These are phyloP conservation scores for Andrena chrysosceles DNA, from an alignment of 2,888 invertebrate species.

Conservation along the genomic window DNA sequence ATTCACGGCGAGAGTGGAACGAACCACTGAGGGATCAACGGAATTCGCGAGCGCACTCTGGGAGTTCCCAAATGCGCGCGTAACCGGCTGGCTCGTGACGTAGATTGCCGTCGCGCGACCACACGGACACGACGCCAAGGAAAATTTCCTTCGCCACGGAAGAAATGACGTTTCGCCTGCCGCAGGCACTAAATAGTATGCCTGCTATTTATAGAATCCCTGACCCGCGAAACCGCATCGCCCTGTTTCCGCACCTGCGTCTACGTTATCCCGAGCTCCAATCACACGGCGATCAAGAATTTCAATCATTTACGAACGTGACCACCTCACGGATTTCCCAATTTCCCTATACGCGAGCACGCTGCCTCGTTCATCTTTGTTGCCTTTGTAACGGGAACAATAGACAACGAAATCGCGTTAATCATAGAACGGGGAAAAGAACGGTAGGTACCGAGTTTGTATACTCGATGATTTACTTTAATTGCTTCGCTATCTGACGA, in stretches of 20 bases:
- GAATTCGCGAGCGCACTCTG: slow-evolving; percentile 47
- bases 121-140: slow-evolving; percentile 38
- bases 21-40: slow-evolving; percentile 33
- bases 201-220: slow-evolving; percentile 45
- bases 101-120: slow-evolving; percentile 22
- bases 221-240: slow-evolving; percentile 13
- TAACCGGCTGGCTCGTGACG: slow-evolving; percentile 59
- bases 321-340: neutral
- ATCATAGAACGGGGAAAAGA: neutral
- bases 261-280: neutral
- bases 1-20: slow-evolving; percentile 55
- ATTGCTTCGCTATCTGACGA: neutral
- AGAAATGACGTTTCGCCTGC: slow-evolving; percentile 33
- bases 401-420: neutral
- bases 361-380: neutral
- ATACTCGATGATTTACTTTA: neutral
- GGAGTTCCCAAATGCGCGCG: slow-evolving; percentile 54
- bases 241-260: neutral
- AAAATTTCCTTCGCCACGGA: slow-evolving; percentile 49
- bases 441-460: neutral
- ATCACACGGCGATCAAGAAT: neutral
- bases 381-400: neutral
- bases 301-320: neutral
- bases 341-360: neutral
- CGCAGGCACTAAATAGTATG: slow-evolving; percentile 5